Percentiles rank a stretch among this genome's conserved stretches.
Conservation (phyloP, 1,140 invertebrate species). For the Microvelia longipes region DNA sequence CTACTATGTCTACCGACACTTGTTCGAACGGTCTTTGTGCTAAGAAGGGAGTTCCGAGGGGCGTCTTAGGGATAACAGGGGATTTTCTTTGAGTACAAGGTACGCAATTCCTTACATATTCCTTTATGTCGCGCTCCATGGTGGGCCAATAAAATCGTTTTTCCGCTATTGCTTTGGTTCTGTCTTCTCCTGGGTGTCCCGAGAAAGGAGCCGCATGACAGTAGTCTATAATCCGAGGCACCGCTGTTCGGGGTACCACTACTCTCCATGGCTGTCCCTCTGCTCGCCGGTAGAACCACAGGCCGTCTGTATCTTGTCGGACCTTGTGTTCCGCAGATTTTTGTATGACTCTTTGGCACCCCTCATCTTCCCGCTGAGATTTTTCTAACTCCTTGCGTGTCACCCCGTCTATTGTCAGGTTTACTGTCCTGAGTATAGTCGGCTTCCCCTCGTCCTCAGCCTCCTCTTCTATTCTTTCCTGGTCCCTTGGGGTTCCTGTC, state of each 20-base stretch:
- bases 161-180: not conserved
- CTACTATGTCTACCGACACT: not conserved
- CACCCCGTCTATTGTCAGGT: constrained; percentile 16
- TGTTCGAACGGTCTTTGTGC: not conserved
- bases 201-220: not conserved
- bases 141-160: not conserved
- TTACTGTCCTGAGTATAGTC: too few species aligned
- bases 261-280: not conserved
- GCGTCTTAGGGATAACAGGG: not conserved
- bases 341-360: not conserved
- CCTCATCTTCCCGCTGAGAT: not conserved
- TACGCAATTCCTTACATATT: not conserved
- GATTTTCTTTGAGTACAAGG: not conserved
- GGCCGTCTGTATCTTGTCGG: not conserved
- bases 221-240: not conserved
- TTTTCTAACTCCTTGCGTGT: not conserved
- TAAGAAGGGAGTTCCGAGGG: not conserved
- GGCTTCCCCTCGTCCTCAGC: too few species aligned
- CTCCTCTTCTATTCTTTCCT: too few species aligned
- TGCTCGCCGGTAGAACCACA: not conserved
- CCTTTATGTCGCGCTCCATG: not conserved
- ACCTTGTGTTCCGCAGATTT: not conserved
- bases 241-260: too few species aligned
- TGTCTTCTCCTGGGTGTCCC: not conserved
- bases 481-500: too few species aligned